phyloP scores from a whole-genome alignment of 2,113 vertebrate genomes.

The Megaceryle maxima region DNA sequence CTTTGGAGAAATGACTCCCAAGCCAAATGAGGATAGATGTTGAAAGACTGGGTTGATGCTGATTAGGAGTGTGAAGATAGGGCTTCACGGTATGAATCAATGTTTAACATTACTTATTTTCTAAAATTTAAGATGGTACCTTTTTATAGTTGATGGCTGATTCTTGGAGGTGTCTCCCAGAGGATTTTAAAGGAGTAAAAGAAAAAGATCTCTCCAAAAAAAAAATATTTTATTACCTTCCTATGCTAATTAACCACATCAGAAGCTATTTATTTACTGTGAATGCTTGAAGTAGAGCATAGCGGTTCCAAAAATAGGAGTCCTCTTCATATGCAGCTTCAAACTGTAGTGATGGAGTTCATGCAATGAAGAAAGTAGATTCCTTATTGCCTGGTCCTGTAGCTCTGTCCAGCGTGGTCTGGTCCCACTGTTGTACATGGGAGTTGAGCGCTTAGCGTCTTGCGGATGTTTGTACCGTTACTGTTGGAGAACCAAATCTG shows the following conservation, averaged over 20 bases:
- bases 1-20: slow-evolving; percentile 25
- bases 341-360: background rate
- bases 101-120: slow-evolving; percentile 16
- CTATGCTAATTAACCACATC: slow-evolving; percentile 25
- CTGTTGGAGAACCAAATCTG: slow-evolving; percentile 37
- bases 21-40: slow-evolving; percentile 17
- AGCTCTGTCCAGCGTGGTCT: slow-evolving; percentile 32
- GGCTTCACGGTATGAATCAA: slow-evolving; percentile 23
- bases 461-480: background rate
- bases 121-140: slow-evolving; percentile 62
- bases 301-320: slow-evolving; percentile 43
- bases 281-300: slow-evolving; percentile 57
- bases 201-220: slow-evolving; percentile 9
- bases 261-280: slow-evolving; percentile 71
- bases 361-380: slow-evolving; percentile 50
- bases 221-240: background rate
- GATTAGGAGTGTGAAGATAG: slow-evolving; percentile 66
- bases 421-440: background rate
- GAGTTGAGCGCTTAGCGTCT: background rate
- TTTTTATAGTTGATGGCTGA: slow-evolving; percentile 46
- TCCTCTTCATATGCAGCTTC: slow-evolving; percentile 46
- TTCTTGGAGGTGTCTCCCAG: background rate
- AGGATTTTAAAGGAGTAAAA: slow-evolving; percentile 38
- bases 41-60: slow-evolving; percentile 42
- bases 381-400: slow-evolving; percentile 58